Conservation (phyloP, 1,140 invertebrate genomes). For the Drosophila funebris region DNA sequence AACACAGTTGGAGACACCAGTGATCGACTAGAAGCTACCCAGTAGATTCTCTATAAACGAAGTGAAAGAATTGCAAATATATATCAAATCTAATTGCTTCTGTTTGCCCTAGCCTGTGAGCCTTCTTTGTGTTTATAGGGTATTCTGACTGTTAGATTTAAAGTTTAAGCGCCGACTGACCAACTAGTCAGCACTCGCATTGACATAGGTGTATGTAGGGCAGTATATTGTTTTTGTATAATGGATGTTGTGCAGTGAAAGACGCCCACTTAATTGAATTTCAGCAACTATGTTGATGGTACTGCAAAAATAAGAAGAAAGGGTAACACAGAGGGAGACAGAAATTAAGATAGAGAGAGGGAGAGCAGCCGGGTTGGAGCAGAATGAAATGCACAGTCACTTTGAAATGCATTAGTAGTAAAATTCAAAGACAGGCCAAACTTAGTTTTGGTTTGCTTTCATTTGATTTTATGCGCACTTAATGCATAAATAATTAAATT, state of each 20-base stretch:
- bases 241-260: constrained; percentile 1
- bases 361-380: not conserved
- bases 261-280: constrained; percentile 68
- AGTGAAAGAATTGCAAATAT: too few species aligned
- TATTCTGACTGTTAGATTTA: constrained; percentile 1
- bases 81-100: too few species aligned
- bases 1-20: not conserved
- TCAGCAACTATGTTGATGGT: constrained; percentile 8
- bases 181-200: constrained; percentile 1
- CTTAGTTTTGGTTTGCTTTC: constrained; percentile 10
- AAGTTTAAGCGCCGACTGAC: constrained; percentile 3
- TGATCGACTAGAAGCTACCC: not conserved
- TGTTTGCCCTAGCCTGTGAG: not conserved
- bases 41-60: not conserved
- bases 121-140: not conserved
- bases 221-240: constrained; percentile 1
- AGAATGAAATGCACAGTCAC: not conserved
- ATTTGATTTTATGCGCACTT: constrained; percentile 62
- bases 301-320: not conserved
- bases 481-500: constrained; percentile 68
- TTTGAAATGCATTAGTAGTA: constrained; percentile 1
- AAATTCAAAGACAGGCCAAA: not conserved
- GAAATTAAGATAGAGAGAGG: not conserved
- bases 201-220: not conserved
- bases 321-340: not conserved